Evolutionary conservation across 2,113 vertebrate genomes (phyloP).

Genomic region (Salvator merianae): DNA sequence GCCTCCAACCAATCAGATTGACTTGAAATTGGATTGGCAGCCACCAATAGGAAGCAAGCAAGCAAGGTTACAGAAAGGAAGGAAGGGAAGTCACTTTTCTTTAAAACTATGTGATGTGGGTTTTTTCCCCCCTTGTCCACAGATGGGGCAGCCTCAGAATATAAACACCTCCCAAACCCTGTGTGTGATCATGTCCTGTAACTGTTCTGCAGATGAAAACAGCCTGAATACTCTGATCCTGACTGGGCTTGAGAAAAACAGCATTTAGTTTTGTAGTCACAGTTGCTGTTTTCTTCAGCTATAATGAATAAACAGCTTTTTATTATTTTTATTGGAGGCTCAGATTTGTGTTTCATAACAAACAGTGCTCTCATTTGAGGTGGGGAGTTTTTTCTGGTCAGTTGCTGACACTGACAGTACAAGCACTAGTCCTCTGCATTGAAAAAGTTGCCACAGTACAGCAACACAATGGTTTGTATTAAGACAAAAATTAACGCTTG

Average conservation of each 20-base stretch:
- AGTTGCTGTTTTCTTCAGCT: constrained; percentile 4
- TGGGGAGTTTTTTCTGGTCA: background rate
- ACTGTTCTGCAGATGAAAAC: background rate
- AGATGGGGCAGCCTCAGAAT: too few species aligned
- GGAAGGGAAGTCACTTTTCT: too few species aligned
- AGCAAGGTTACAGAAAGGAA: too few species aligned
- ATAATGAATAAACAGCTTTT: constrained; percentile 9
- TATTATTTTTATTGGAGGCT: background rate
- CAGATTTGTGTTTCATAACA: background rate
- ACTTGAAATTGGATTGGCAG: too few species aligned
- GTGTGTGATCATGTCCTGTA: too few species aligned
- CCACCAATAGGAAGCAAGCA: too few species aligned
- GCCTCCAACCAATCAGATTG: too few species aligned
- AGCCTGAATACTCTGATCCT: background rate
- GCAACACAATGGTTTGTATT: background rate
- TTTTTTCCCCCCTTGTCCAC: too few species aligned
- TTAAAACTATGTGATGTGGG: too few species aligned
- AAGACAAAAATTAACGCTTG: background rate
- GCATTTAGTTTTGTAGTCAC: background rate
- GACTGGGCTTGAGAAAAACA: background rate
- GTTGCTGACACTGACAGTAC: too few species aligned
- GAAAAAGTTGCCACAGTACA: background rate
- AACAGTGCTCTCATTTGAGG: background rate
- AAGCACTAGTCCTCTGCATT: background rate
- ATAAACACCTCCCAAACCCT: too few species aligned